Conservation (phyloP, 2,113 vertebrate species). For the Leucosticte australis region DNA sequence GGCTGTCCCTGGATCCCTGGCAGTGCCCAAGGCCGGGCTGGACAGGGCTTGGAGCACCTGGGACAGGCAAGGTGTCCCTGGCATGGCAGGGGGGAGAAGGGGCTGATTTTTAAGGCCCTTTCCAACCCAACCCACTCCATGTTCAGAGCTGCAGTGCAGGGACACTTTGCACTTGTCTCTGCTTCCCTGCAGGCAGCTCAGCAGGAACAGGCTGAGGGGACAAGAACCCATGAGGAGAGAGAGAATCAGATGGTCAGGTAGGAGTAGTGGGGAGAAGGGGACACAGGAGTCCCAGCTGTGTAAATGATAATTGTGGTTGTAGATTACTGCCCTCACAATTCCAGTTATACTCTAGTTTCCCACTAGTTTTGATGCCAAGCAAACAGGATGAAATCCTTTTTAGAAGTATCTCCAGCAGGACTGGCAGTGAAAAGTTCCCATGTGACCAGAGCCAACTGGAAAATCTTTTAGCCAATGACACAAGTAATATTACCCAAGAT, state of each 20-base stretch:
- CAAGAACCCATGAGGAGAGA: not conserved
- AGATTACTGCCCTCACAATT: not conserved
- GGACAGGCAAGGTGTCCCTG: not conserved
- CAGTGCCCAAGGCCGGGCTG: no score
- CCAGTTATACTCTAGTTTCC: not conserved
- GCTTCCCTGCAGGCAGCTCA: not conserved
- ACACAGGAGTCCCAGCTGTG: not conserved
- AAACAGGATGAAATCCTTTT: not conserved
- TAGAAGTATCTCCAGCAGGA: not conserved
- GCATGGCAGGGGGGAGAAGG: not conserved
- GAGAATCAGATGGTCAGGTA: not conserved
- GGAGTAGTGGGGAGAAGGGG: not conserved
- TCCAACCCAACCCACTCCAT: no score
- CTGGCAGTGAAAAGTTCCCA: not conserved
- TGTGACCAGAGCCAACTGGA: not conserved
- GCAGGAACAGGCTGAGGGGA: not conserved
- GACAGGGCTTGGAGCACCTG: accelerated
- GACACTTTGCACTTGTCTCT: not conserved
- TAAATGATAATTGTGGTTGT: not conserved
- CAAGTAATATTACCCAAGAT: not conserved
- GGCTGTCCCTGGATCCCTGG: not conserved
- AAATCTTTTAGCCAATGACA: not conserved
- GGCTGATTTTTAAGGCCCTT: not conserved
- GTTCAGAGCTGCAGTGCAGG: not conserved
- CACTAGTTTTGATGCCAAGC: not conserved